Evolutionary conservation across 2,888 invertebrate species (phyloP).

Genomic region (Amitus sp.): DNA sequence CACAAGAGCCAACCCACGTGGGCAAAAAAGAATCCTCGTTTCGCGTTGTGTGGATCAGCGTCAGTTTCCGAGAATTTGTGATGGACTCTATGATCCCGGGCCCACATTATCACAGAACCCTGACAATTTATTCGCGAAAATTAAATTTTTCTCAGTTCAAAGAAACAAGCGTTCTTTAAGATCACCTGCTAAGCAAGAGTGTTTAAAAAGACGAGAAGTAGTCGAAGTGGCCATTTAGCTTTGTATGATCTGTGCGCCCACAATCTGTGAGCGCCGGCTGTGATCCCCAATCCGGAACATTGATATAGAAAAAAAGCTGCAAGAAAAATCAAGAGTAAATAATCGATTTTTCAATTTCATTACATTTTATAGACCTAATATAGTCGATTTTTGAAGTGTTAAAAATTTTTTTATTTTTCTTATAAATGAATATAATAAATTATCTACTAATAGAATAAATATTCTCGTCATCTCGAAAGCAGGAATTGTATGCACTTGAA

Average conservation of each 20-base stretch:
- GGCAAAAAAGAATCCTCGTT: constrained; percentile 93
- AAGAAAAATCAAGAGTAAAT: too few relatives aligned
- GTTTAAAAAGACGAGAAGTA: constrained; percentile 84
- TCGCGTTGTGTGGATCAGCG: constrained; percentile 94
- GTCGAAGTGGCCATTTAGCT: constrained; percentile 87
- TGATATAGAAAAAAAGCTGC: constrained; percentile 80
- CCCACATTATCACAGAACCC: constrained; percentile 83
- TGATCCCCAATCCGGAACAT: constrained; percentile 88
- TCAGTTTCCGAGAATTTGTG: constrained; percentile 95
- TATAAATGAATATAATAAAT: too few relatives aligned
- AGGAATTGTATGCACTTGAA: too few relatives aligned
- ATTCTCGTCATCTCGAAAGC: too few relatives aligned
- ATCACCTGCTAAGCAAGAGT: constrained; percentile 91
- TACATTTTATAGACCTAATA: too few relatives aligned
- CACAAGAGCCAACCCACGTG: constrained; percentile 95
- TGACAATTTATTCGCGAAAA: constrained; percentile 58
- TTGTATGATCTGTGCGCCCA: constrained; percentile 98
- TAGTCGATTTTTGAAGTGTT: constrained; percentile 8
- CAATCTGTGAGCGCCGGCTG: constrained; percentile 95
- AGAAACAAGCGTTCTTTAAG: constrained; percentile 13
- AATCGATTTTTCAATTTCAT: too few relatives aligned
- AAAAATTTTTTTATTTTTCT: too few relatives aligned
- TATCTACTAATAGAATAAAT: too few relatives aligned
- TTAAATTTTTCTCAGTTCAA: too few relatives aligned
- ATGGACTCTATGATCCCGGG: constrained; percentile 82